These are phyloP conservation scores for Euplexia lucipara DNA, from an alignment of 2,888 invertebrate genomes.

Conservation along the genomic window DNA sequence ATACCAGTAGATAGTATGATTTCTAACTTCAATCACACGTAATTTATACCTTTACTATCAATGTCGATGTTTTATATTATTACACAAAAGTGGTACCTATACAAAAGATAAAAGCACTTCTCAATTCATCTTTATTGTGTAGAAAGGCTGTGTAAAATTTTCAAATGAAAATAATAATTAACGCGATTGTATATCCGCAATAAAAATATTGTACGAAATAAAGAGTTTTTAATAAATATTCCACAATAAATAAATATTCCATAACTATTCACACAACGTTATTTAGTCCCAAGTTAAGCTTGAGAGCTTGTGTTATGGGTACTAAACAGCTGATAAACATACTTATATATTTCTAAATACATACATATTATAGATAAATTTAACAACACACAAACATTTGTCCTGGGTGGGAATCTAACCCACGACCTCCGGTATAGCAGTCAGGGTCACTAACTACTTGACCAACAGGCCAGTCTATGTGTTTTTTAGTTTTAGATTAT, in stretches of 20 bases:
- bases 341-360: too few species aligned
- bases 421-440: too few species aligned
- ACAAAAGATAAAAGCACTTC: slow-evolving; percentile 21
- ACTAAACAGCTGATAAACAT: too few species aligned
- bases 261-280: too few species aligned
- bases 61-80: slow-evolving; percentile 22
- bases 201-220: slow-evolving; percentile 32
- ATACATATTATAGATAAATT: too few species aligned
- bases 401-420: too few species aligned
- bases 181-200: slow-evolving; percentile 33
- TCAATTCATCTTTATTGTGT: slow-evolving; percentile 27
- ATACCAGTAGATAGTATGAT: slow-evolving; percentile 36
- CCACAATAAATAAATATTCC: too few species aligned
- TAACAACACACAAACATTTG: too few species aligned
- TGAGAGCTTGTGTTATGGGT: too few species aligned
- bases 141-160: slow-evolving; percentile 34
- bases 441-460: too few species aligned
- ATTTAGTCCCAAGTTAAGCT: too few species aligned
- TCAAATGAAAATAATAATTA: slow-evolving; percentile 16
- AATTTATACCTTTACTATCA: slow-evolving; percentile 51
- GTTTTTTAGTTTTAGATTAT: not conserved
- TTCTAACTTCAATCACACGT: slow-evolving; percentile 13
- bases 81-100: slow-evolving; percentile 2
- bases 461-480: too few species aligned
- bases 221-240: not conserved